Base-by-base conservation (phyloP, 2,888 invertebrate species). In the Fragum fragum region DNA sequence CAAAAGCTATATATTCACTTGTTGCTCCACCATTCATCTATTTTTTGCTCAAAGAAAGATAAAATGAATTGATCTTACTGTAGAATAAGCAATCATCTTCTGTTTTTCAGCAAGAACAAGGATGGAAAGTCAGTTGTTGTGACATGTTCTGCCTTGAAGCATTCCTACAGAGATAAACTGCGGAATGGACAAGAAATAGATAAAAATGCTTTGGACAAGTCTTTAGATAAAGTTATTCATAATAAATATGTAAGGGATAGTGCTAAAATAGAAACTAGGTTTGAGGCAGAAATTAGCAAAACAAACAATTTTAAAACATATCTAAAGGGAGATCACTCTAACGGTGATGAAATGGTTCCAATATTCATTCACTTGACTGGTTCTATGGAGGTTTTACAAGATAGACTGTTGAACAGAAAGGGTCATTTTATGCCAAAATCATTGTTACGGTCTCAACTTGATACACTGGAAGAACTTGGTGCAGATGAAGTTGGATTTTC, bases 91-190 rank as follows among this genome's bases (percentile, higher is more conserved):
- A n/a, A n/a, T n/a, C n/a, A n/a, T n/a, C n/a, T n/a, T n/a, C n/a
- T n/a, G n/a, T 42, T 36, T 73, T 68, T 42, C 68, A 75, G 66
- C 1, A 26, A 52, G 16, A 7, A 29, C 11, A 23, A 2, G 18
- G 36, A 47, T 26, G 68, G 36, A 7, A 61, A 82, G 21, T 83
- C 87, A 61, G 87, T 83, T 23, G 85, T 91, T 32, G 83, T 94
- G 18, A 92, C 94, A 1, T 94, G 94, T 78, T 94, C 94, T 18
- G 93, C 94, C 1, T 86, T 94, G 55, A 94, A 94, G 87, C 86
- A 86, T 63, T 53, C 57, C 14, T 94, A 94, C 83, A 89, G 94
- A 75, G 75, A 90, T 14, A 83, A 91, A 39, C 75, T 92, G 16
- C 57, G 88, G n/a, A 18, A 61, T 72, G 85, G 85, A 66, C 21